A percentile compares a stretch with the other conserved stretches of the same genome.
Evolutionary conservation across 2,888 invertebrate species (phyloP).

Genomic region (Diaprepes abbreviatus): DNA sequence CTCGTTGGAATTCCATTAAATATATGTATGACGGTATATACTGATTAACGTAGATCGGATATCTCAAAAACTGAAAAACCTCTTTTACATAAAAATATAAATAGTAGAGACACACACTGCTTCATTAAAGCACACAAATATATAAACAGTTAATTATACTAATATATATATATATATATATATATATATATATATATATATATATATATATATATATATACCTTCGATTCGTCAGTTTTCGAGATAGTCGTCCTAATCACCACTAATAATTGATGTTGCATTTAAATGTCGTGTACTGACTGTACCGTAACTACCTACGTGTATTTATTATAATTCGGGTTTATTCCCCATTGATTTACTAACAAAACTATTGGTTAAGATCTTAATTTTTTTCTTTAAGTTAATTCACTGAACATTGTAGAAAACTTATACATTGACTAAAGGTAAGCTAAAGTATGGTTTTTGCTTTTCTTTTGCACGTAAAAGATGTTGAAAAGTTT

Average conservation of each 20-base stretch:
- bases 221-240: not conserved
- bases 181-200: no score
- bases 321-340: conserved; percentile 31
- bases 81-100: not conserved
- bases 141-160: no score
- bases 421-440: conserved; percentile 10
- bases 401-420: conserved; percentile 11
- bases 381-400: conserved; percentile 5
- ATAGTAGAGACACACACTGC: not conserved
- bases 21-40: conserved; percentile 60
- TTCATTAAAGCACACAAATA: not conserved
- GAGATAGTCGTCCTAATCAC: conserved; percentile 7
- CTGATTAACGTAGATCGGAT: conserved; percentile 53
- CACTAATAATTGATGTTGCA: conserved; percentile 57
- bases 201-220: no score
- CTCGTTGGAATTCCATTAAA: conserved; percentile 58
- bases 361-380: conserved; percentile 19
- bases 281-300: conserved; percentile 59
- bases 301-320: conserved; percentile 32
- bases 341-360: conserved; percentile 26
- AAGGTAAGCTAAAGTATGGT: conserved; percentile 8
- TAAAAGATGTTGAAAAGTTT: no score
- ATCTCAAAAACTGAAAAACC: conserved; percentile 1
- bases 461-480: conserved; percentile 8
- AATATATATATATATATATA: no score